Conservation (phyloP, 2,888 invertebrate genomes). For the Leucoma salicis region DNA sequence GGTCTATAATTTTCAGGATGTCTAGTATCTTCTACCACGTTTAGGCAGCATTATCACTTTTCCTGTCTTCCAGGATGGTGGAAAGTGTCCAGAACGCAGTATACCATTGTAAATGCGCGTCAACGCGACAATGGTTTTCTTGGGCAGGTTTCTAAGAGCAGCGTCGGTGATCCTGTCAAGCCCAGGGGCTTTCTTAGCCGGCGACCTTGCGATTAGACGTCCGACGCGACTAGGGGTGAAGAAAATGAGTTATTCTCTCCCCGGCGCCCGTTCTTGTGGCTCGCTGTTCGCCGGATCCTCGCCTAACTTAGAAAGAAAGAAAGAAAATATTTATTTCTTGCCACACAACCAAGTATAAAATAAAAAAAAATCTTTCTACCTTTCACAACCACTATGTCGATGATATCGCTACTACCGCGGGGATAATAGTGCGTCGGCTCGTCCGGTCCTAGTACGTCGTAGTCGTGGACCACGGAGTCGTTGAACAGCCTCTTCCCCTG, state of each 20-base stretch:
- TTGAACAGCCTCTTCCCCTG: too few species aligned
- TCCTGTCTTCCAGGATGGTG: background rate
- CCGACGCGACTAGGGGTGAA: background rate
- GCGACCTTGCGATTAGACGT: background rate
- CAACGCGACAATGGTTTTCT: background rate
- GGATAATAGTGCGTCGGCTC: too few species aligned
- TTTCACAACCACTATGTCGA: too few species aligned
- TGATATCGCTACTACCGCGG: too few species aligned
- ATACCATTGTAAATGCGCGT: background rate
- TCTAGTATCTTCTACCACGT: background rate
- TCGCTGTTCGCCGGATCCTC: background rate
- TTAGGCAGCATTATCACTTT: background rate
- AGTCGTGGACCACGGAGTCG: too few species aligned
- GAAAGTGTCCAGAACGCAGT: background rate
- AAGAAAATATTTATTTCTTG: too few species aligned
- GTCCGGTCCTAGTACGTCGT: too few species aligned
- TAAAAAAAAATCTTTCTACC: too few species aligned
- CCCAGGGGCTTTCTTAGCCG: background rate
- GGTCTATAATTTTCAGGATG: background rate
- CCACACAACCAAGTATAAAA: too few species aligned
- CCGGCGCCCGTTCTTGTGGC: background rate
- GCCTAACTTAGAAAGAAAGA: too few species aligned
- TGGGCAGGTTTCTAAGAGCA: background rate
- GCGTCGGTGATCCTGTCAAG: background rate
- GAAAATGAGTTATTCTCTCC: background rate